A percentile compares a stretch with the other conserved stretches of the same genome.
These are phyloP conservation scores for Napeogenes inachia DNA, from an alignment of 2,888 invertebrate genomes.

Conservation along the genomic window DNA sequence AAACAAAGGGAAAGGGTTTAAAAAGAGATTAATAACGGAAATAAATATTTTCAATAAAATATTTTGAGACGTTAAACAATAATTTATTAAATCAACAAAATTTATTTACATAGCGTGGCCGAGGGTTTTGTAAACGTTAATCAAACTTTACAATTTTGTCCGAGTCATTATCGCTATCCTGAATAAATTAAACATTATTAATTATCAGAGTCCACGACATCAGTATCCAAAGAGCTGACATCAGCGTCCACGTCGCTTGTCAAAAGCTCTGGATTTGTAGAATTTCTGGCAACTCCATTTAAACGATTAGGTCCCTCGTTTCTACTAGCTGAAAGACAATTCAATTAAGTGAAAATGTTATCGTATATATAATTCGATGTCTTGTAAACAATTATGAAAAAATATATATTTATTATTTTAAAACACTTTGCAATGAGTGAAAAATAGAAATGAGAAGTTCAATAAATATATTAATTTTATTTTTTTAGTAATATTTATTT, in stretches of 20 bases:
- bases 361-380: not conserved
- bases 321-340: slow-evolving; percentile 18
- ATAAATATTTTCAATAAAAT: not conserved
- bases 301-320: slow-evolving; percentile 12
- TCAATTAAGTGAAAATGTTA: too few species aligned
- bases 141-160: not conserved
- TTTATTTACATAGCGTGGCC: not conserved
- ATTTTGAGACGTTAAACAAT: not conserved
- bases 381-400: not conserved
- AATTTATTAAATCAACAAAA: slow-evolving; percentile 1
- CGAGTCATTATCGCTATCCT: not conserved
- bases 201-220: slow-evolving; percentile 55
- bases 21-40: too few species aligned
- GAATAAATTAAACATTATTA: slow-evolving; percentile 20
- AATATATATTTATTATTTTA: too few species aligned
- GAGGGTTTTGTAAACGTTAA: not conserved
- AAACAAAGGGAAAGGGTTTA: too few species aligned
- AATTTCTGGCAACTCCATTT: slow-evolving; percentile 12
- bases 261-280: slow-evolving; percentile 11
- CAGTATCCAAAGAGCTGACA: slow-evolving; percentile 62
- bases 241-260: slow-evolving; percentile 62
- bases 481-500: too few species aligned
- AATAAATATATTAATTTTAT: too few species aligned
- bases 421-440: too few species aligned
- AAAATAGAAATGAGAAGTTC: too few species aligned